A percentile compares a stretch with the other conserved stretches of the same genome.
These are phyloP conservation scores for Halcyon senegalensis DNA, from an alignment of 2,113 vertebrate species.

Conservation along the genomic window DNA sequence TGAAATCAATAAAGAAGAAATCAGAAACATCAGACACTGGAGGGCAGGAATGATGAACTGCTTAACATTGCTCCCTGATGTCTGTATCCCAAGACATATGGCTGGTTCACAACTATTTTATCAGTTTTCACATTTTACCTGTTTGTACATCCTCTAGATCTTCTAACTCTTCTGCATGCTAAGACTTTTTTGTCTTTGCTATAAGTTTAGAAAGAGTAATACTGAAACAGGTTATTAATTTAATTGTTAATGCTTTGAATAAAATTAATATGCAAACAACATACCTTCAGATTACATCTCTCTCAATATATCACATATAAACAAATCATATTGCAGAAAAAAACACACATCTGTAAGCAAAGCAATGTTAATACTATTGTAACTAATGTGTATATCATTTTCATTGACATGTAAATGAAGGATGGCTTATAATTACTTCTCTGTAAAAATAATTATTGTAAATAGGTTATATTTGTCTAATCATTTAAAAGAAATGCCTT, in stretches of 20 bases:
- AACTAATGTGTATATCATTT: background rate
- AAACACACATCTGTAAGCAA: background rate
- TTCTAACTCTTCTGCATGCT: background rate
- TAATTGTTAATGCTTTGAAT: background rate
- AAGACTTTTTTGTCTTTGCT: background rate
- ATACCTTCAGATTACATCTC: background rate
- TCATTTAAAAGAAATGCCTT: background rate
- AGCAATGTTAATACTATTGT: background rate
- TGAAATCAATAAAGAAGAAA: slow-evolving; percentile 68
- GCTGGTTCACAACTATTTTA: slow-evolving; percentile 20
- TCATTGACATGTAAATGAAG: background rate
- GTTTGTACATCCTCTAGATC: background rate
- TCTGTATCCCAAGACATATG: slow-evolving; percentile 6
- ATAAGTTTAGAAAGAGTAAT: background rate
- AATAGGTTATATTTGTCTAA: background rate
- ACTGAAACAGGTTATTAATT: background rate
- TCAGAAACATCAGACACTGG: slow-evolving; percentile 42
- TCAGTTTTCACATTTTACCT: background rate
- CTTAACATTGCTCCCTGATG: slow-evolving; percentile 17
- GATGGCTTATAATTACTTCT: background rate
- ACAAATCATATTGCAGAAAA: background rate
- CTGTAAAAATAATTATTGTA: background rate
- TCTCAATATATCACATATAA: background rate
- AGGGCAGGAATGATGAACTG: slow-evolving; percentile 38
- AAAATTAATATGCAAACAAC: background rate